Evolutionary conservation across 1,140 invertebrate genomes (phyloP), one percentile per base, ranked within the genome.

Genomic region (Proctacanthus coquilletti): DNA sequence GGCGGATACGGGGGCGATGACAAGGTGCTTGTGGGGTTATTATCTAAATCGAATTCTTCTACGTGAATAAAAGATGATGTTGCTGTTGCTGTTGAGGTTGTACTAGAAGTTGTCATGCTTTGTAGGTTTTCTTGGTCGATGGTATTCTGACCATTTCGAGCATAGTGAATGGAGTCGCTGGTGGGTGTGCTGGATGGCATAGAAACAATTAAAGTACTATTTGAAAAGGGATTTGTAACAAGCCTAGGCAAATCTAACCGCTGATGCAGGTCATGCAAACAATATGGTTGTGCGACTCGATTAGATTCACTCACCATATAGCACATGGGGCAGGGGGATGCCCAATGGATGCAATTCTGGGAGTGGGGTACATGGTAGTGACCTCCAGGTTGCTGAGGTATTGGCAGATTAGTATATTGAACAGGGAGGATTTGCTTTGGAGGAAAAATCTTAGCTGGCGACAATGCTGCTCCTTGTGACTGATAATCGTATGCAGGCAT

Each of bases 391-490:
- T 60, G 56, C 41, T 60, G 57, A 21, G 56, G 56, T 34, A 56
- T 53, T 34, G 57, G 57, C 35, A 60, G 38, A 18, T 48, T 52
- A 10, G 50, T 43, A 45, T 60, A 60, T 41, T 60, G 57, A 20
- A 60, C 57, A 5, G 57, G 57, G 37, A 60, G 40, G 40, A 60
- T 58, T 48, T 60, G 56, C 32, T 54, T 49, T 43, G 47, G 50
- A 41, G 57, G 57, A 47, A 60, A 60, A 34, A 60, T 56, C 48
- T 56, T 50, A 33, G 48, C 39, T 43, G 56, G 48, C 32, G 53
- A 49, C 25, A 51, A 27, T 38, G 17, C 17, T 38, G 25, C 4
- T 29, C 15, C 3, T 33, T 25, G 23, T 25, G 23, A 25, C 6
- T 33, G 31, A n/a, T n/a, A 33, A 33, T 33, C 31, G 15, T 8